A percentile compares a stretch with the other conserved stretches of the same genome.
These are phyloP conservation scores for Enteromius thamalakanensis DNA, from an alignment of 2,797 vertebrate genomes.

Conservation along the genomic window DNA sequence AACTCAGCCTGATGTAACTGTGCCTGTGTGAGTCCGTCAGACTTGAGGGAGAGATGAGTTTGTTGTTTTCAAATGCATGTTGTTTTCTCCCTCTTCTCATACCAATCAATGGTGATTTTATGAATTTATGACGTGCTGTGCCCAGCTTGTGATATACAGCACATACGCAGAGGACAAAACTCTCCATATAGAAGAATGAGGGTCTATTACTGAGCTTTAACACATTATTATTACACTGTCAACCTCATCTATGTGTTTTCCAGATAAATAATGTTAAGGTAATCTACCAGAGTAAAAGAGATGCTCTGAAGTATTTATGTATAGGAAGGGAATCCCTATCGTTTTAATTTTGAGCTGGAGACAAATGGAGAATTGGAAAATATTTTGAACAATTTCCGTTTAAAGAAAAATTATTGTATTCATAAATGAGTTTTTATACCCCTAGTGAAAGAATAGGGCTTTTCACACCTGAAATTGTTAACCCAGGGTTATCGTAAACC, in stretches of 20 bases:
- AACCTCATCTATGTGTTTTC: neutral
- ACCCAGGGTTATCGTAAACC: no score
- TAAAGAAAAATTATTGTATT: neutral
- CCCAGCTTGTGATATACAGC: conserved; percentile 23
- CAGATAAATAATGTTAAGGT: neutral
- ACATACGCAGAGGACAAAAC: neutral
- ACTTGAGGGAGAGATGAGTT: conserved; percentile 64
- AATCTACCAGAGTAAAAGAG: neutral
- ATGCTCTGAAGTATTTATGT: neutral
- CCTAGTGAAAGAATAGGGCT: no score
- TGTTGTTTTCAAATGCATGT: conserved; percentile 70
- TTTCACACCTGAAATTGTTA: no score
- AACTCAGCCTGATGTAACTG: conserved; percentile 62
- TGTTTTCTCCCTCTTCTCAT: conserved; percentile 65
- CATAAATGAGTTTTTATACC: neutral
- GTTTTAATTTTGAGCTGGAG: neutral
- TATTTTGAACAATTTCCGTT: neutral
- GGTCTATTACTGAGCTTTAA: neutral
- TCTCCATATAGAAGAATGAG: neutral
- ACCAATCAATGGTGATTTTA: conserved; percentile 74
- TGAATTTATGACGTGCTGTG: conserved; percentile 15
- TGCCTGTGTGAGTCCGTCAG: conserved; percentile 24
- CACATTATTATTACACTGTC: neutral
- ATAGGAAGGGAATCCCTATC: neutral
- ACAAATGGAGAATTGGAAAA: neutral